These are phyloP conservation scores for Syritta pipiens DNA, from an alignment of 2,888 invertebrate species.

Conservation along the genomic window DNA sequence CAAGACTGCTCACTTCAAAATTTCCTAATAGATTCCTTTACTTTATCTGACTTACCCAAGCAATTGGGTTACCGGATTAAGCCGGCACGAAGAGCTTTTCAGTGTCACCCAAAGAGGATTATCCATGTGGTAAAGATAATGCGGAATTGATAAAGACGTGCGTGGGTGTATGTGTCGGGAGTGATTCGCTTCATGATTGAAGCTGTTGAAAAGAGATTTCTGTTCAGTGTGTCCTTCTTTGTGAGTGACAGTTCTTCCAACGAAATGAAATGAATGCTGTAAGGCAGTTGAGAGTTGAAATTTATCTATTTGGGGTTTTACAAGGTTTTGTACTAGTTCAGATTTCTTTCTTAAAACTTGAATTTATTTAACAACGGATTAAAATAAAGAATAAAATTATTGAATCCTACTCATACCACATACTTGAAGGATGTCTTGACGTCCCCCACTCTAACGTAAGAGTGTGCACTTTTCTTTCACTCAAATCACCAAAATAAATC, in stretches of 20 bases:
- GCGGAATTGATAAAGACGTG: slow-evolving; percentile 35
- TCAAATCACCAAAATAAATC: no score
- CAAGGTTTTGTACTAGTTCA: neutral
- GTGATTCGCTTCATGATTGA: slow-evolving; percentile 17
- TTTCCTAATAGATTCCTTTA: slow-evolving; percentile 4
- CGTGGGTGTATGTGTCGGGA: neutral
- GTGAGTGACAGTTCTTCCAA: neutral
- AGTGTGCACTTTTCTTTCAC: no score
- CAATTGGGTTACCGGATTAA: slow-evolving; percentile 51
- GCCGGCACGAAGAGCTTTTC: slow-evolving; percentile 41
- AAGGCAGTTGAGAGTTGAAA: neutral
- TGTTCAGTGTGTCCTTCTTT: slow-evolving; percentile 7
- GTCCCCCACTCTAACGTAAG: no score
- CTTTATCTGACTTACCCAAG: neutral
- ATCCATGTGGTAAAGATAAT: slow-evolving; percentile 43
- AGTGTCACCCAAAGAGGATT: slow-evolving; percentile 51
- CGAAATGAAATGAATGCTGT: slow-evolving; percentile 21
- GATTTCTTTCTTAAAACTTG: no score
- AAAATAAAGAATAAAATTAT: no score
- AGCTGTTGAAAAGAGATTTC: neutral
- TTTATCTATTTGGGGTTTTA: neutral
- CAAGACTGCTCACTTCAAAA: slow-evolving; percentile 32
- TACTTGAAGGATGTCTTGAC: no score
- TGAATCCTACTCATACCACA: no score
- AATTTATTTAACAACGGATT: no score